These are phyloP conservation scores for Imbricaverruca yamaguchii DNA, from an alignment of 2,888 invertebrate genomes.

Conservation along the genomic window DNA sequence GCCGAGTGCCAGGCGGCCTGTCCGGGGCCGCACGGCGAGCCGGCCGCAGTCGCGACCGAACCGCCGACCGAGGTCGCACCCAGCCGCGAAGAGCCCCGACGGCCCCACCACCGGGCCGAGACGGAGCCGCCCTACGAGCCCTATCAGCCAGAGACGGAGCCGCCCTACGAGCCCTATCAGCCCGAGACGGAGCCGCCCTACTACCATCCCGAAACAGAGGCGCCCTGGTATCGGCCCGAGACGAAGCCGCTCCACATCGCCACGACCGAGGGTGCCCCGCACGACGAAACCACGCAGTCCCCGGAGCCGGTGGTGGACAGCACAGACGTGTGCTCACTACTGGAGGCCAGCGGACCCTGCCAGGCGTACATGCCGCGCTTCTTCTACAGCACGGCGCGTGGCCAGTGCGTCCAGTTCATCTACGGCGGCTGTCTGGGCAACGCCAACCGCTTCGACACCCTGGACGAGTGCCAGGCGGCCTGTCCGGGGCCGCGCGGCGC, in stretches of 20 bases:
- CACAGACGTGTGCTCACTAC: constrained; percentile 31
- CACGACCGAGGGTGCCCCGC: too few species aligned
- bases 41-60: too few species aligned
- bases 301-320: constrained; percentile 28
- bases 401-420: constrained; percentile 36
- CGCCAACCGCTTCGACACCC: constrained; percentile 36
- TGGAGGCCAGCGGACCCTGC: constrained; percentile 33
- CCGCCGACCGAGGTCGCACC: too few species aligned
- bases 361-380: constrained; percentile 33
- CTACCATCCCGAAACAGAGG: background rate
- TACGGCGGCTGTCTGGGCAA: constrained; percentile 39
- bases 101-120: background rate
- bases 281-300: background rate
- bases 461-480: constrained; percentile 34
- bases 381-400: constrained; percentile 35
- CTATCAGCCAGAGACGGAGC: background rate
- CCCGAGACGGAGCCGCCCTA: constrained; percentile 13
- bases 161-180: background rate
- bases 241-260: background rate
- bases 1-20: constrained; percentile 34
- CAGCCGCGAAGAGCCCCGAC: background rate
- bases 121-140: background rate
- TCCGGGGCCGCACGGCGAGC: background rate
- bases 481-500: constrained; percentile 27
- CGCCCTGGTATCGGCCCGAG: background rate